Evolutionary conservation across 2,113 vertebrate species (phyloP), one percentile per base, ranked within the genome.

Genomic region (Xiphophorus hellerii): DNA sequence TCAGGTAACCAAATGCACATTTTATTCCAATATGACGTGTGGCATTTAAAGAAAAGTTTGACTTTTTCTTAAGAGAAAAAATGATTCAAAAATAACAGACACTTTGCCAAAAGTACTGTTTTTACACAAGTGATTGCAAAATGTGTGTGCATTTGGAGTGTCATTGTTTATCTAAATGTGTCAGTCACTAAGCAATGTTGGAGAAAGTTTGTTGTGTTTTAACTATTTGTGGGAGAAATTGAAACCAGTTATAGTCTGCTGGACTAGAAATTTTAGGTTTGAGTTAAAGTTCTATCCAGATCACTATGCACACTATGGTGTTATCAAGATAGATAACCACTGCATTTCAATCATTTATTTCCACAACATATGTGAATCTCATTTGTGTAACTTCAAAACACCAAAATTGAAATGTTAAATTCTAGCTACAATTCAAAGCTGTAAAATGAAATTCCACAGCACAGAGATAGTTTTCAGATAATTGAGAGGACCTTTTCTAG

Each of bases 1-100:
- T 85, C 84, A 85, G 81, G 63, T 60, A 78, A 77, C 78, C 25
- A 81, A 78, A 88, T 80, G 81, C 73, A 76, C 81, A 80, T 84
- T 80, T n/a, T 77, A 69, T 78, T 81, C 63, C 73, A 67, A 62
- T 58, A 54, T 84, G 65, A 72, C 73, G 78, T 75, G 54, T 85
- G 78, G 39, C 68, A 80, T 85, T 83, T 62, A 54, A 63, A 81
- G 73, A 74, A 70, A 48, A 42, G 0, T 64, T 35, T 5, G 65
- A 27, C 28, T 65, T 28, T 78, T 37, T 64, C 31, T 73, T 51
- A 77, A 65, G 62, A 51, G 31, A 54, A 70, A 39, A 67, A 15
- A 48, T 70, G 13, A 64, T 54, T 79, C 39, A 77, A 74, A 77
- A 79, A 70, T 76, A 71, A 68, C 22, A 73, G 15, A 71, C 1